Evolutionary conservation across 2,113 vertebrate genomes (phyloP).

Genomic region (Caracal caracal): DNA sequence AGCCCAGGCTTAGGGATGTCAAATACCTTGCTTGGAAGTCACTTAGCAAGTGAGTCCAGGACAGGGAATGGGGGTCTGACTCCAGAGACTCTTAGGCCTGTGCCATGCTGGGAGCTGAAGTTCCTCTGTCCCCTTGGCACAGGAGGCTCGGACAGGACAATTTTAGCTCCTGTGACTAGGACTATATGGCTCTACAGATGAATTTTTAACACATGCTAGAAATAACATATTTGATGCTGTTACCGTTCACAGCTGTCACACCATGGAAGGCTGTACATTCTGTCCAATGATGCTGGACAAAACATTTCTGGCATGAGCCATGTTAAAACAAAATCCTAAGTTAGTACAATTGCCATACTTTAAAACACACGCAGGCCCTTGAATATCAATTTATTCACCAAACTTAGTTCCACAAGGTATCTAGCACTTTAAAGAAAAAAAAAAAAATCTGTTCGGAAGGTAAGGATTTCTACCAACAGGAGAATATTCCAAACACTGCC

Average conservation of each 20-base stretch:
- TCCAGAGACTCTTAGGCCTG: neutral
- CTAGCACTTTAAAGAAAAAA: neutral
- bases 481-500: neutral
- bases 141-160: neutral
- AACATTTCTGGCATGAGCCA: constrained; percentile 16
- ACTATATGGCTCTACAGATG: neutral
- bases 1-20: neutral
- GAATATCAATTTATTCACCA: neutral
- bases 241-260: constrained; percentile 46
- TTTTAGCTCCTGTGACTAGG: neutral
- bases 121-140: neutral
- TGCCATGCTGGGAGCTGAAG: neutral
- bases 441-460: neutral
- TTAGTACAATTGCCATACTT: neutral
- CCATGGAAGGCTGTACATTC: neutral
- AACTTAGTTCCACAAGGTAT: neutral
- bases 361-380: neutral
- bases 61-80: neutral
- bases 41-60: neutral
- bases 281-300: neutral
- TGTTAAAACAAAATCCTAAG: neutral
- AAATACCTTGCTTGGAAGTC: neutral
- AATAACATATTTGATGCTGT: constrained; percentile 13
- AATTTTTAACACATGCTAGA: constrained; percentile 49
- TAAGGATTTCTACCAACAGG: neutral